Base-by-base conservation (phyloP, 2,888 invertebrate genomes). In the Rugalucina vietnamica region DNA sequence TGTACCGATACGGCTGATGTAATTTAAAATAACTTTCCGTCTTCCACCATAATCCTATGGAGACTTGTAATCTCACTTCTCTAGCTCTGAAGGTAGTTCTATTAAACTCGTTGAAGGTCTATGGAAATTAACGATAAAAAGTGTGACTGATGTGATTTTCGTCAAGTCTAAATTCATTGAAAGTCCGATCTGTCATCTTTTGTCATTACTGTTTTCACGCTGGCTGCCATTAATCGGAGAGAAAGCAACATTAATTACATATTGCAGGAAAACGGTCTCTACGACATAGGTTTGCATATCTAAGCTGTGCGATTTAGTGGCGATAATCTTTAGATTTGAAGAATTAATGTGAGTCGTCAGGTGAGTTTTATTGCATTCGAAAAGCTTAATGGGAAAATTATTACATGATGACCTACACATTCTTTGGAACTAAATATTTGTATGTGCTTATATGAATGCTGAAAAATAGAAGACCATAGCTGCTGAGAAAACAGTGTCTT, bases 101-200 rank as follows among this genome's bases (percentile, higher is more conserved):
- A 65, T 34, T 34, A 32, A 65, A 72, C 50, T 76, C 60, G 60
- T 72, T 75, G 37, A 36, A 69, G 54, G 72, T 57, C 65, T 29
- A 70, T 50, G 79, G 73, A 76, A 70, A 79, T 39, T 37, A 75
- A 57, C 79, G 72, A 83, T 83, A 76, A 83, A 83, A 34, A 65
- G 65, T 65, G 65, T 14, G 32, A 65, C 24, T 65, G 65, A 65
- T 65, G 65, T n/a, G 65, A 65, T 34, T 65, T 65, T 65, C 65
- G 65, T 65, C 65, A 65, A 65, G 65, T 65, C 65, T 34, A 34
- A 65, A 65, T 32, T 65, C 65, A 34, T 65, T 65, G 65, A 29
- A 65, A 8, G 34, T 5, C 21, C 65, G 65, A 65, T 65, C 65
- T 65, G 24, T 65, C 65, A 65, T 65, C 65, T 65, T 32, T 65